phyloP scores from a whole-genome alignment of 1,140 invertebrate genomes.

The Thalassaphorura encarpata region DNA sequence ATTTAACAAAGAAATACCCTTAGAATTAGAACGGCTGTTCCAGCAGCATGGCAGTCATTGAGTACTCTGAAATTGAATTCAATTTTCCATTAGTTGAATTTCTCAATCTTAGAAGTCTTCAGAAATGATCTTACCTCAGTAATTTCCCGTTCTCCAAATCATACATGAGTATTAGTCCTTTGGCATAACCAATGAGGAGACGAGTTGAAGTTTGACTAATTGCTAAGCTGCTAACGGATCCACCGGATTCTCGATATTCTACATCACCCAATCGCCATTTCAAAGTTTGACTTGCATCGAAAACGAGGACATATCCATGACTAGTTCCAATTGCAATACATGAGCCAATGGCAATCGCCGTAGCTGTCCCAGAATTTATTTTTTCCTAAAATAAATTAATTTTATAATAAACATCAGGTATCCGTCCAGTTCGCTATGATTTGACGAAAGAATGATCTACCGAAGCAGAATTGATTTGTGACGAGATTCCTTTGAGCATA shows the following conservation, averaged over 20 bases:
- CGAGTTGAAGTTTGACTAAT: slow-evolving; percentile 80
- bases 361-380: slow-evolving; percentile 78
- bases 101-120: not conserved
- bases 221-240: slow-evolving; percentile 69
- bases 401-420: not conserved
- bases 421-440: not conserved
- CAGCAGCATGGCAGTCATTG: slow-evolving; percentile 45
- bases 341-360: slow-evolving; percentile 62
- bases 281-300: slow-evolving; percentile 72
- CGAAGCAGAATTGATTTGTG: slow-evolving; percentile 67
- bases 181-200: slow-evolving; percentile 73
- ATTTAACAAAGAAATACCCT: slow-evolving; percentile 36
- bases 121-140: slow-evolving; percentile 15
- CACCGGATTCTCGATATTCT: slow-evolving; percentile 58
- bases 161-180: slow-evolving; percentile 75
- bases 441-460: slow-evolving; percentile 42
- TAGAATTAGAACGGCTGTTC: slow-evolving; percentile 46
- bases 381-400: slow-evolving; percentile 54
- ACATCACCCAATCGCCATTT: slow-evolving; percentile 60
- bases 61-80: slow-evolving; percentile 43
- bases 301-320: slow-evolving; percentile 80
- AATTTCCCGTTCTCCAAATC: slow-evolving; percentile 55
- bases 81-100: not conserved
- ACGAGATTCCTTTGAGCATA: slow-evolving; percentile 70
- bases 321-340: slow-evolving; percentile 79